A percentile compares a stretch with the other conserved stretches of the same genome.
Evolutionary conservation across 2,888 invertebrate genomes (phyloP).

Genomic region (Clanis bilineata): DNA sequence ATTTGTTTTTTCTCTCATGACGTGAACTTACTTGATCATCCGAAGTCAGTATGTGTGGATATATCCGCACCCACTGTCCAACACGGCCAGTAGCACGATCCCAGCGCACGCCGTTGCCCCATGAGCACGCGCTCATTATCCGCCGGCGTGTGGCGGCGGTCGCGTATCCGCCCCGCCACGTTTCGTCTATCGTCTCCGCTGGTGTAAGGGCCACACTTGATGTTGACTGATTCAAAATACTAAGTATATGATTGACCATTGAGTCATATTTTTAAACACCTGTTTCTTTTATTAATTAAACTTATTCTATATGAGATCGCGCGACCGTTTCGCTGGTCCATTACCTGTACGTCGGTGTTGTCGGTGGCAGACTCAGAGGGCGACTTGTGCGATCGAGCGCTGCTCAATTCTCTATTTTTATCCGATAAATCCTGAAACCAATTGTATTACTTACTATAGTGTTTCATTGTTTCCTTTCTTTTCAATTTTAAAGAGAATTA

Average conservation of each 20-base stretch:
- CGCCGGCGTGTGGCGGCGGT: conserved; percentile 69
- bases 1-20: no score
- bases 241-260: background rate
- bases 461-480: background rate
- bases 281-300: background rate
- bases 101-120: conserved; percentile 90
- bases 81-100: conserved; percentile 82
- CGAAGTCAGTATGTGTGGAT: conserved; percentile 79
- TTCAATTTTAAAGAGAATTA: no score
- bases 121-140: conserved; percentile 68
- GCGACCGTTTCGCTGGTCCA: conserved; percentile 18
- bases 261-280: no score
- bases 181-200: conserved; percentile 62
- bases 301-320: conserved; percentile 9
- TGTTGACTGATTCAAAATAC: conserved; percentile 42
- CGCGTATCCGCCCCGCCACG: conserved; percentile 71
- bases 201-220: conserved; percentile 46
- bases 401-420: conserved; percentile 47
- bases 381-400: conserved; percentile 41
- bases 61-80: conserved; percentile 90
- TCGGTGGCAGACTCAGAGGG: conserved; percentile 48
- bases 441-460: background rate
- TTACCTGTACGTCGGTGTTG: conserved; percentile 55
- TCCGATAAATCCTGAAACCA: conserved; percentile 55
- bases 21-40: conserved; percentile 64